phyloP scores from a whole-genome alignment of 2,113 vertebrate genomes.

The Plestiodon gilberti region DNA sequence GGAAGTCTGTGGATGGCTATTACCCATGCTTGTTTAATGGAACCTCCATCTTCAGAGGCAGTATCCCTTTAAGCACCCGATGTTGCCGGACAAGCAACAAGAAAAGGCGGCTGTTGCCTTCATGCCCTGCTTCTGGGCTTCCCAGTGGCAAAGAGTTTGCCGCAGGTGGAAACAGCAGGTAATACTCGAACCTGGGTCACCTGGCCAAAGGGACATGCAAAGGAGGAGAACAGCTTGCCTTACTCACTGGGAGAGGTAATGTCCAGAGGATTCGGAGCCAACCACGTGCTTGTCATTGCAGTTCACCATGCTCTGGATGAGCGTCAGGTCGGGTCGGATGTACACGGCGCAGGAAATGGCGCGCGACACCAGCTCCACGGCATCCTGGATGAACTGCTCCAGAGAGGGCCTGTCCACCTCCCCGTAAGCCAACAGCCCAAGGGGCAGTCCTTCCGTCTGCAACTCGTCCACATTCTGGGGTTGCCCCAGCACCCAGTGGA shows the following conservation, averaged over 20 bases:
- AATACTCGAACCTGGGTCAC: too few relatives aligned
- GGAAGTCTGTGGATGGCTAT: too few relatives aligned
- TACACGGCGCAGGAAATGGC: slow-evolving; percentile 77
- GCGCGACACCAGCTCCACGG: slow-evolving; percentile 80
- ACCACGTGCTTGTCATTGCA: slow-evolving; percentile 76
- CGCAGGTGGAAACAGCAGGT: too few relatives aligned
- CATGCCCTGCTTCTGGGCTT: too few relatives aligned
- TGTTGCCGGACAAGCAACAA: too few relatives aligned
- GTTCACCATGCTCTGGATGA: slow-evolving; percentile 78
- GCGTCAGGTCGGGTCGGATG: slow-evolving; percentile 70
- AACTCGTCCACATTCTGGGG: slow-evolving; percentile 82
- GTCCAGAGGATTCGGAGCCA: slow-evolving; percentile 70
- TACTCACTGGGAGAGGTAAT: slow-evolving; percentile 82
- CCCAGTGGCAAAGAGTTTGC: too few relatives aligned
- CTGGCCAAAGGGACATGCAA: too few relatives aligned
- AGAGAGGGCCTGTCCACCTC: slow-evolving; percentile 84
- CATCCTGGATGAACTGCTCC: slow-evolving; percentile 86
- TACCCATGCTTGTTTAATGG: too few relatives aligned
- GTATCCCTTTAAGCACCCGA: too few relatives aligned
- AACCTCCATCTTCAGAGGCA: too few relatives aligned
- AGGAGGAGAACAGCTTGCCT: too few relatives aligned
- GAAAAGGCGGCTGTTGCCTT: too few relatives aligned
- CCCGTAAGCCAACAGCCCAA: slow-evolving; percentile 88
- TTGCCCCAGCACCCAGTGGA: slow-evolving; percentile 92
- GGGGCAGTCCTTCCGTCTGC: slow-evolving; percentile 85